Evolutionary conservation across 1,140 invertebrate genomes (phyloP), one percentile per base, ranked within the genome.

Genomic region (Cotesia vestalis): DNA sequence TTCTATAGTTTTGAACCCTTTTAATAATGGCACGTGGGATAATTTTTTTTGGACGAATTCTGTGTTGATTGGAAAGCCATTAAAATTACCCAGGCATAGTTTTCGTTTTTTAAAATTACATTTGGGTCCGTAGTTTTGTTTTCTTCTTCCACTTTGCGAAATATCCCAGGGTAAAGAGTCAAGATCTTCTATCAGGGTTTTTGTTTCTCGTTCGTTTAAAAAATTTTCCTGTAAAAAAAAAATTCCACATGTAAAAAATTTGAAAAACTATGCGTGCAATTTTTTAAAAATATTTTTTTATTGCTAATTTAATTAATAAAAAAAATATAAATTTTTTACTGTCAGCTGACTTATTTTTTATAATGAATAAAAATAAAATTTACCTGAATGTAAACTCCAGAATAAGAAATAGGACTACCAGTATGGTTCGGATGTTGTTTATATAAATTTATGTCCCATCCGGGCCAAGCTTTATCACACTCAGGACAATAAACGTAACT

Each of bases 71-170:
- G 98, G 98, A 85, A 99, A 95, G 0, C 98, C 98, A 69, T 89
- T 86, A 80, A 99, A 99, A 46, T 89, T 84, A 0, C 92, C 94
- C 61, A 91, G 72, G 73, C 90, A 92, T 14, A 99, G 84, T 85
- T 96, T 97, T 76, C 91, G 90, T 81, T 96, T 97, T 81, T 99
- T 99, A 81, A 99, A 99, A 87, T 99, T 99, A 27, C 97, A 96
- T 88, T 98, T 98, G 3, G 98, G 98, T 11, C 98, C 98, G 89
- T 93, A 99, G 86, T 99, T 99, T 91, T 95, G 96, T 86, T 99
- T 99, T 73, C 94, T 90, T 66, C 98, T 89, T 3, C 98, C 98
- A 85, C 97, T 99, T 86, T 99, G 98, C 1, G 98, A 99, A 46
- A 89, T 87, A 73, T 94, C 91, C 97, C 98, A 99, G 4, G 93